These are phyloP conservation scores for Polypterus senegalus DNA, from an alignment of 2,113 vertebrate species.

Conservation along the genomic window DNA sequence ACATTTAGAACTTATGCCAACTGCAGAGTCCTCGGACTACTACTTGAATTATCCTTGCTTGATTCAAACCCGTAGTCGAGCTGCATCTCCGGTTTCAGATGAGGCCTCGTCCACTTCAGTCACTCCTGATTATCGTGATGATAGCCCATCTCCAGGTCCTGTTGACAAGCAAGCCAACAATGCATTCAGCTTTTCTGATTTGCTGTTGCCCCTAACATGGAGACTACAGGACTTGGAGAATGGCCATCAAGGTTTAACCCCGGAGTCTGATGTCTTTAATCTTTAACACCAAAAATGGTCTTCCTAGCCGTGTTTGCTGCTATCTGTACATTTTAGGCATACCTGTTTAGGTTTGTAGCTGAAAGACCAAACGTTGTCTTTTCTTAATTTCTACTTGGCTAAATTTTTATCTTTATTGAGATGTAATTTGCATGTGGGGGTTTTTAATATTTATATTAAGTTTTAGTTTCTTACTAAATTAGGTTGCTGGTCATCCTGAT, in stretches of 20 bases:
- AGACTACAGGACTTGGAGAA: conserved; percentile 49
- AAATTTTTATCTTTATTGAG: too few relatives aligned
- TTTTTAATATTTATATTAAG: too few relatives aligned
- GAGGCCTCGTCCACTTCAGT: conserved; percentile 26
- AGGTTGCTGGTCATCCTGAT: too few relatives aligned
- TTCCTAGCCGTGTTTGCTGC: neutral
- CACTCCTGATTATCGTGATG: conserved; percentile 25
- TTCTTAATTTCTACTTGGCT: too few relatives aligned
- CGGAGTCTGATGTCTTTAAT: conserved; percentile 14
- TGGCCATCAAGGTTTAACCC: conserved; percentile 2
- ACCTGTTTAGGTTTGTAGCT: too few relatives aligned
- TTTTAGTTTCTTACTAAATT: too few relatives aligned
- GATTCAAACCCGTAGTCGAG: conserved; percentile 7
- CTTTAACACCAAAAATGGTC: conserved; percentile 5
- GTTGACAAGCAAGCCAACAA: conserved; percentile 30
- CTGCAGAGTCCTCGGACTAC: neutral
- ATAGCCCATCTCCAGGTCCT: conserved; percentile 19
- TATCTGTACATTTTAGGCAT: too few relatives aligned
- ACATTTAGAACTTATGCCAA: neutral
- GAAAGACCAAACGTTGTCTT: too few relatives aligned
- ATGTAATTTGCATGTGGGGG: too few relatives aligned
- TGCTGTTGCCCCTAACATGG: conserved; percentile 49
- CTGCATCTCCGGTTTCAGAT: conserved; percentile 20
- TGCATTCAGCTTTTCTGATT: conserved; percentile 50
- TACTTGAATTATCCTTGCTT: neutral